Evolutionary conservation across 2,797 vertebrate species (phyloP).

Genomic region (Aulostomus chinensis): DNA sequence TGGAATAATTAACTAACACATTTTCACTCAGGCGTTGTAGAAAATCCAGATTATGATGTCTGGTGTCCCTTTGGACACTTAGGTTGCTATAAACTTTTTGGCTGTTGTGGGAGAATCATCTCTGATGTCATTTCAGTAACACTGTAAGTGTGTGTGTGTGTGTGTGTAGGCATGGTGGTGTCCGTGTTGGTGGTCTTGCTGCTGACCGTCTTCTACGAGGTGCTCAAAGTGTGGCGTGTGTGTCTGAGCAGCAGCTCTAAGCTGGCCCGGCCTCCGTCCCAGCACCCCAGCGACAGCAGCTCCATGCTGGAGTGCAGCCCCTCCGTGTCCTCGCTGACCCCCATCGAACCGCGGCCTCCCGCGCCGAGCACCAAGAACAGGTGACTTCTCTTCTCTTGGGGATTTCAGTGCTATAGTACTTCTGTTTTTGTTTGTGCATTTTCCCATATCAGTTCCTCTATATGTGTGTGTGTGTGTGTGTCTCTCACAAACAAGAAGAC

Average conservation of each 20-base stretch:
- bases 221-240: constrained; percentile 87
- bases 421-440: neutral
- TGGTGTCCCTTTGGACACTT: too few species aligned
- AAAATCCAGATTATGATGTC: too few species aligned
- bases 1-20: too few species aligned
- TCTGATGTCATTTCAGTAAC: neutral
- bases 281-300: constrained; percentile 18
- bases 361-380: constrained; percentile 32
- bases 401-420: too few species aligned
- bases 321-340: constrained; percentile 68
- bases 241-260: constrained; percentile 66
- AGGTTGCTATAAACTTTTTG: too few species aligned
- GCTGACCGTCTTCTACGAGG: constrained; percentile 87
- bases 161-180: constrained; percentile 84
- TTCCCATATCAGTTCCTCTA: neutral
- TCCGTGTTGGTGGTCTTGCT: constrained; percentile 88
- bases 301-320: constrained; percentile 38
- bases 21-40: too few species aligned
- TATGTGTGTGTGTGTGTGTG: neutral
- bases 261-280: constrained; percentile 11
- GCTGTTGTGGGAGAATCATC: too few species aligned
- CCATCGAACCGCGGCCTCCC: neutral
- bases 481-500: too few species aligned
- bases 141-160: constrained; percentile 2
- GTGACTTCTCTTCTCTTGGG: constrained; percentile 31